Conservation (phyloP, 2,113 vertebrate genomes). For the Saimiri boliviensis region DNA sequence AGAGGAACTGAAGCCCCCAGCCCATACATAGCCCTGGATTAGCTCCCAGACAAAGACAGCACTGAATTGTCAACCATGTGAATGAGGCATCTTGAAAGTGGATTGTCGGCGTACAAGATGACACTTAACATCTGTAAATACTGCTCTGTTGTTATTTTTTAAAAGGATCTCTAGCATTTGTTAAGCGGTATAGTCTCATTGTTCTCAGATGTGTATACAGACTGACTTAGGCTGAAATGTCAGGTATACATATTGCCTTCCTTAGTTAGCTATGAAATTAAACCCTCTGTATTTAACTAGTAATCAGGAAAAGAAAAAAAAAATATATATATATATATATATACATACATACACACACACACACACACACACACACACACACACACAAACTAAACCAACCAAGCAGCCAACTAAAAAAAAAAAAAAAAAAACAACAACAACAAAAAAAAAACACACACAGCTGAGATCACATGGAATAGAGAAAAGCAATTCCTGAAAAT, state of each 20-base stretch:
- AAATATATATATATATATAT: too few relatives aligned
- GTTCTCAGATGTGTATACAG: constrained; percentile 57
- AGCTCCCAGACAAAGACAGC: neutral
- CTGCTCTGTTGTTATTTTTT: constrained; percentile 51
- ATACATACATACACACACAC: too few relatives aligned
- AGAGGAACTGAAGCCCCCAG: neutral
- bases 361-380: too few relatives aligned
- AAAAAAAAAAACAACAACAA: too few relatives aligned
- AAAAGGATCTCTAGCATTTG: neutral
- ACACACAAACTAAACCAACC: neutral
- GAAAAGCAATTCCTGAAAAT: neutral
- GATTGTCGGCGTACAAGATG: constrained; percentile 53
- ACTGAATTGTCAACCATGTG: neutral
- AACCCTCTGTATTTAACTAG: constrained; percentile 64
- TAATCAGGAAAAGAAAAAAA: neutral
- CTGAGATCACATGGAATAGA: neutral
- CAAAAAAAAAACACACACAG: too few relatives aligned
- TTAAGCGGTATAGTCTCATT: constrained; percentile 63
- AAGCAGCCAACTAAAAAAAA: neutral
- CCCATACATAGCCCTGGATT: accelerated
- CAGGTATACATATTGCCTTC: constrained; percentile 51
- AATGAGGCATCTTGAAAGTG: neutral
- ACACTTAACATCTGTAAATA: constrained; percentile 56
- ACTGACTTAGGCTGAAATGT: constrained; percentile 64
- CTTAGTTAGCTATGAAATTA: constrained; percentile 68